Evolutionary conservation across 92 coral and sea anemone species (phyloP).

Genomic region (Umimayanthus chanpuru): DNA sequence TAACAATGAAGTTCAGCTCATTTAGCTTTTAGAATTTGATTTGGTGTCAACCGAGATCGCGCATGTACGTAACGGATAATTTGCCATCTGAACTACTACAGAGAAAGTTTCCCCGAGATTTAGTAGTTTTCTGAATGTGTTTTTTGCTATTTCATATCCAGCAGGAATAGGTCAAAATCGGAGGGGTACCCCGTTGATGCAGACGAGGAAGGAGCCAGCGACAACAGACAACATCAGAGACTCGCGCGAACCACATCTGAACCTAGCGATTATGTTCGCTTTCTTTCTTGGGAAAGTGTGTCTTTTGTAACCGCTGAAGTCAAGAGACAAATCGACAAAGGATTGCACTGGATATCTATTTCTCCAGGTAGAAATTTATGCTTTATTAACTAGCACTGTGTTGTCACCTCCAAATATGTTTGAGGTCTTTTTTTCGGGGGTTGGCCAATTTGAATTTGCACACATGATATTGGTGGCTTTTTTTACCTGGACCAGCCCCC

Average conservation of each 20-base stretch:
- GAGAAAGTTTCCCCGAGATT: background rate
- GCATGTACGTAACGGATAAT: too few relatives aligned
- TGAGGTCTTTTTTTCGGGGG: too few relatives aligned
- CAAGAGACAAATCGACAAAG: constrained; percentile 60
- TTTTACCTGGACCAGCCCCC: background rate
- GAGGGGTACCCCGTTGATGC: constrained; percentile 4
- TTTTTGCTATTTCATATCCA: background rate
- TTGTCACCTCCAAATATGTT: too few relatives aligned
- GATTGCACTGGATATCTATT: constrained; percentile 69
- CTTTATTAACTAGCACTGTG: background rate
- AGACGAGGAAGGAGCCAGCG: background rate
- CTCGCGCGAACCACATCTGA: constrained; percentile 36
- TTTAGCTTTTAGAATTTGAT: background rate
- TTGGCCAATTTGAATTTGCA: too few relatives aligned
- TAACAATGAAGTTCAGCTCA: too few relatives aligned
- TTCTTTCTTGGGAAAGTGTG: constrained; percentile 82
- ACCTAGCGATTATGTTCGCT: constrained; percentile 57
- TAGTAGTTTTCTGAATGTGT: background rate
- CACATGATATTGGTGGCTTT: background rate
- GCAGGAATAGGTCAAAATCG: constrained; percentile 44
- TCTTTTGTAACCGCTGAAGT: constrained; percentile 80
- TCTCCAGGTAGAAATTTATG: constrained; percentile 50
- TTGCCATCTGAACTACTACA: background rate
- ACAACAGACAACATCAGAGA: background rate
- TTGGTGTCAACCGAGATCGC: too few relatives aligned